Base-by-base conservation (phyloP, 2,797 vertebrate species). In the Agapornis canus region DNA sequence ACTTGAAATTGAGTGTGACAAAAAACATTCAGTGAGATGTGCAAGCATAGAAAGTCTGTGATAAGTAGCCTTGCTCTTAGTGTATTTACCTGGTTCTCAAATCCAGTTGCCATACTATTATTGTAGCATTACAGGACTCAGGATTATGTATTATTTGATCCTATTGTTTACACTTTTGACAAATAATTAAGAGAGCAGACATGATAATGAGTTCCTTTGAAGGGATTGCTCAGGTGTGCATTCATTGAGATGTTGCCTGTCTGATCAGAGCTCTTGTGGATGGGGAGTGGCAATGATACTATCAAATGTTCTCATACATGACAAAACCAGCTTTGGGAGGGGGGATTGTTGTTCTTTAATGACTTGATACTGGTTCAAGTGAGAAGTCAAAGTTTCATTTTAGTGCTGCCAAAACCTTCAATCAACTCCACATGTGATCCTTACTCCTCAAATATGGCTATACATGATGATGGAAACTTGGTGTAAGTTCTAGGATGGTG, bases 1-100 rank as follows among this genome's bases (percentile, higher is more conserved):
- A 64, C 76, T 95, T 94, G 56, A 59, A 78, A 90, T 71, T 92
- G 82, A 73, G 19, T 18, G 45, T 82, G 61, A 57, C 47, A 77
- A 29, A 86, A 66, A 31, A 3, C 10, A 21, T 9, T 88, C 49
- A 48, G 9, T 66, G 52, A 56, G 42, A 10, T 27, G 32, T 32
- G 16, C 37, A 17, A 63, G 27, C 42, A 48, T 5, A n/a, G 32
- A 61, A 80, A 49, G 14, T 42, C 22, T 76, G 25, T 54, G 29
- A 5, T 68, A 47, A 71, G 25, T 35, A 82, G 64, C 57, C 12
- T 73, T 71, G 51, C 15, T 91, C 8, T 69, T 39, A 17, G 5
- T n/a, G 11, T 56, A 7, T 27, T 84, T 48, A 13, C 37, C 20
- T 42, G 21, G 9, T n/a, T 82, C 72, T 81, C 45, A 82, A 49